These are phyloP conservation scores for Aeoliscus strigatus DNA, from an alignment of 2,797 vertebrate species.

Conservation along the genomic window DNA sequence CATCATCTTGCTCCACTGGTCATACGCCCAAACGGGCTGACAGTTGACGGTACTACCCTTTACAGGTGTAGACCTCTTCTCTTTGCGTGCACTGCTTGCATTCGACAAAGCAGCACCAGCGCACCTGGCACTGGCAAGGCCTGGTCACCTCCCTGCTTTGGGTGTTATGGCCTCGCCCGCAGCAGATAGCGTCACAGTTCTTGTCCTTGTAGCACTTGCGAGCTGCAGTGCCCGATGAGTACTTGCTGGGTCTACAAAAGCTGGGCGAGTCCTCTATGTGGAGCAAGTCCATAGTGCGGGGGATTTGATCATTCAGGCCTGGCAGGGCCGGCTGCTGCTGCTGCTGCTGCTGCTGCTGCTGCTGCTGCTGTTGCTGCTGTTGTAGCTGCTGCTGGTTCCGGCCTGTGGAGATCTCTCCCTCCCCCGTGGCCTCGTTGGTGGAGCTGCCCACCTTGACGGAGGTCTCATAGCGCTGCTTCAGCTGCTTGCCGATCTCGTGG, in stretches of 20 bases:
- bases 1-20: too few species aligned
- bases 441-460: slow-evolving; percentile 86
- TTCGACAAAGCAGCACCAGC: slow-evolving; percentile 98
- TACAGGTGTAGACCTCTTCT: slow-evolving; percentile 96
- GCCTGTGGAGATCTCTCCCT: slow-evolving; percentile 86
- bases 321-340: slow-evolving; percentile 79
- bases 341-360: slow-evolving; percentile 26
- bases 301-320: slow-evolving; percentile 66
- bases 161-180: slow-evolving; percentile 93
- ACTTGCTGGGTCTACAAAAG: slow-evolving; percentile 91
- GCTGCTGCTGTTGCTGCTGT: slow-evolving; percentile 25
- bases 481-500: slow-evolving; percentile 87
- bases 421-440: slow-evolving; percentile 89
- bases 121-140: slow-evolving; percentile 96
- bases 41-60: too few species aligned
- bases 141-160: slow-evolving; percentile 88
- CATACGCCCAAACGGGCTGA: too few species aligned
- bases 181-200: slow-evolving; percentile 93
- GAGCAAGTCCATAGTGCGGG: slow-evolving; percentile 82
- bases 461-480: slow-evolving; percentile 89
- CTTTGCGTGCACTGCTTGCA: slow-evolving; percentile 93
- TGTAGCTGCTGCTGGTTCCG: slow-evolving; percentile 67
- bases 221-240: slow-evolving; percentile 86
- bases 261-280: slow-evolving; percentile 95
- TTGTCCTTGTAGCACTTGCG: slow-evolving; percentile 87